Evolutionary conservation across 2,113 vertebrate species (phyloP).

Genomic region (Petaurus breviceps): DNA sequence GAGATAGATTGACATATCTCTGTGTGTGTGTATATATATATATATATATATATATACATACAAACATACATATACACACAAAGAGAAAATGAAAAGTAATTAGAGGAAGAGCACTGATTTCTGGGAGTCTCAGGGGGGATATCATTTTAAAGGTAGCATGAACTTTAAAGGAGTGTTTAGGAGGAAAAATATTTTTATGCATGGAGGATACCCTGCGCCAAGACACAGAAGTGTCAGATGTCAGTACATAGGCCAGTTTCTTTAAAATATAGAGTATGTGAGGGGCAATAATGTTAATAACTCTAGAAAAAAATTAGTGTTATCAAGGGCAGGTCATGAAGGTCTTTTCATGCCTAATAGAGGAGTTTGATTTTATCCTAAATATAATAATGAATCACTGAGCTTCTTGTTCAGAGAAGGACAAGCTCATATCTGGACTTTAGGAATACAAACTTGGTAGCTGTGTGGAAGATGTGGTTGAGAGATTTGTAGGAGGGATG

Average conservation of each 20-base stretch:
- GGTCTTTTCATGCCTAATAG: not conserved
- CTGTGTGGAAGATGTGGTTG: not conserved
- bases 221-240: not conserved
- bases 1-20: too few species aligned
- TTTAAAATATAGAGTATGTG: not conserved
- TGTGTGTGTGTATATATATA: too few species aligned
- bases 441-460: not conserved
- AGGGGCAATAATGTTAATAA: not conserved
- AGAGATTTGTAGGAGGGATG: not conserved
- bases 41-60: too few species aligned
- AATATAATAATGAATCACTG: not conserved
- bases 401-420: not conserved
- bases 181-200: not conserved
- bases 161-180: not conserved
- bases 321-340: not conserved
- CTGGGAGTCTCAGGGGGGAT: not conserved
- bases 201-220: not conserved
- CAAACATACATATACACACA: too few species aligned
- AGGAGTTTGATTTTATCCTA: not conserved
- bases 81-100: not conserved
- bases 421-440: not conserved
- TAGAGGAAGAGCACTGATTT: not conserved
- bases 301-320: not conserved
- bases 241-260: not conserved
- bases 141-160: not conserved